Evolutionary conservation across 2,888 invertebrate species (phyloP), one percentile per base, ranked within the genome.

Genomic region (Sphaerophoria taeniata): DNA sequence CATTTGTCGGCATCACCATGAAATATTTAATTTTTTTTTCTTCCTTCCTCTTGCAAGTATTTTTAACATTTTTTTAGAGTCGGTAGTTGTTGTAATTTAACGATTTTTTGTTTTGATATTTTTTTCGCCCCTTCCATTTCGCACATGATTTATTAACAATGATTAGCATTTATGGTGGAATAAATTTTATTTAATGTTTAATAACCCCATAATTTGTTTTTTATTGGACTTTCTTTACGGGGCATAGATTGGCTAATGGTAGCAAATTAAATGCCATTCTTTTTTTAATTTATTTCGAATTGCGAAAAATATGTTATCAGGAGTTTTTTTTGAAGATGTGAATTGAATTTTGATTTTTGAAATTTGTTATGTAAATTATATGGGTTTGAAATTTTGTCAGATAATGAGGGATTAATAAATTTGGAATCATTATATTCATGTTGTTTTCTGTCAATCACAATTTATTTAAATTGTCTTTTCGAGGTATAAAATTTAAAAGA

Each of bases 121-220:
- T 36, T 16, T 58, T 31, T 47, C 58, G 47, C 33, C 47, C 24
- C 60, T 61, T 56, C n/a, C 16, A 36, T 9, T 53, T 34, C 45
- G 43, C 33, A 76, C 72, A 56, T 85, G 85, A 85, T 85, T 85
- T 85, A 85, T 85, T 70, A 58, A n/a, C 60, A 63, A 65, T 63
- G 81, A 81, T 77, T 81, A 85, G 69, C 85, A 85, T 85, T 85
- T 81, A 85, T 76, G 80, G 77, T 9, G 45, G 51, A 85, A 81
- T 80, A 85, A 80, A 85, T 85, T 85, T 72, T 45, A 67, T 84
- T 84, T 84, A 76, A 79, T 75, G 84, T 72, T 84, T 84, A 72
- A 79, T 79, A 76, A 76, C 75, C 63, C 61, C 69, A 69, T 79
- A 71, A 81, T 75, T 79, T 74, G 74, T 58, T 53, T 60, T 76